Evolutionary conservation across 2,888 invertebrate genomes (phyloP).

Genomic region (Caenorhabditis sp.): DNA sequence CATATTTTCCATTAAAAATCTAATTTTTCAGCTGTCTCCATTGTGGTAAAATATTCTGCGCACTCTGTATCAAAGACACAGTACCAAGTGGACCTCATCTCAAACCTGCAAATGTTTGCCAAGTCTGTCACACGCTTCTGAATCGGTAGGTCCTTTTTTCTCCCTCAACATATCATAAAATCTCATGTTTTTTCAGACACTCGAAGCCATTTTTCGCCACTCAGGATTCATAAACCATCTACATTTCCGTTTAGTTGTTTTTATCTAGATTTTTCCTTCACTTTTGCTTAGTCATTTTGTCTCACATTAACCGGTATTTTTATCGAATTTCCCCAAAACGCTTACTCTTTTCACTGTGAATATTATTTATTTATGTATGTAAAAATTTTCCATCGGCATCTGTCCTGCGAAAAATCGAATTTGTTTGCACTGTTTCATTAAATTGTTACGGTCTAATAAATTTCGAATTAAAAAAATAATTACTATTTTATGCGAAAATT

Average conservation of each 20-base stretch:
- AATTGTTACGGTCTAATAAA: too few species aligned
- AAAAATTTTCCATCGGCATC: too few species aligned
- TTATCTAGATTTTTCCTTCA: neutral
- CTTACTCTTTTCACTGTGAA: neutral
- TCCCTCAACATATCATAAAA: too few species aligned
- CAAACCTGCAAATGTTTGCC: conserved; percentile 88
- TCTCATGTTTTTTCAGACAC: conserved; percentile 27
- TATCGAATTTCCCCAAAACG: neutral
- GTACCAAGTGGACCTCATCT: conserved; percentile 85
- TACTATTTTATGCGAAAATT: too few species aligned
- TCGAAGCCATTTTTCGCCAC: conserved; percentile 54
- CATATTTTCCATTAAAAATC: too few species aligned
- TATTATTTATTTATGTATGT: neutral
- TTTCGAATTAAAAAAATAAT: too few species aligned
- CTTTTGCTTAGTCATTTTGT: neutral
- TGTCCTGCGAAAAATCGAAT: too few species aligned
- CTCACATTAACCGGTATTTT: neutral
- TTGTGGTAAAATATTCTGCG: conserved; percentile 82
- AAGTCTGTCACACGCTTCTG: conserved; percentile 95
- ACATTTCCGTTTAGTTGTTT: neutral
- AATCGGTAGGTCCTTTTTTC: conserved; percentile 72
- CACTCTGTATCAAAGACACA: conserved; percentile 81
- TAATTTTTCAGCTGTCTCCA: conserved; percentile 60
- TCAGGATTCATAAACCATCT: conserved; percentile 12
- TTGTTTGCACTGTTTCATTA: too few species aligned